Conservation (phyloP, 2,888 invertebrate species). For the Luperina nickerlii region DNA sequence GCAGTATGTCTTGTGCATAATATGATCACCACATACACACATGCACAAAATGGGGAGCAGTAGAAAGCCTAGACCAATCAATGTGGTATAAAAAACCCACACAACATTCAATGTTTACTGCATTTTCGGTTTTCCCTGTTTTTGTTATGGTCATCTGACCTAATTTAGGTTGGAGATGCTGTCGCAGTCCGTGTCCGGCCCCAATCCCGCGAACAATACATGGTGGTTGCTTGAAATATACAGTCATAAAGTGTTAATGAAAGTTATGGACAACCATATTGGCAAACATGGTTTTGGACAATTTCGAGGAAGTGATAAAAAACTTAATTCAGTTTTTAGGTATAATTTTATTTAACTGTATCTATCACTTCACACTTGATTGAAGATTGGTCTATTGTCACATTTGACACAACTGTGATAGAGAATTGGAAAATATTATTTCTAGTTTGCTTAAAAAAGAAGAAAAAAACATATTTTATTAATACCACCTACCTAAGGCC, state of each 20-base stretch:
- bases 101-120: neutral
- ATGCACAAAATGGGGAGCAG: neutral
- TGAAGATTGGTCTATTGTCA: neutral
- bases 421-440: neutral
- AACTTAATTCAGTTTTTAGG: conserved; percentile 15
- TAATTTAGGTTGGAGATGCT: neutral
- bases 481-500: too few species aligned
- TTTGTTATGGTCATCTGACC: conserved; percentile 18
- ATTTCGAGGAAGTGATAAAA: neutral
- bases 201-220: conserved; percentile 11
- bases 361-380: neutral
- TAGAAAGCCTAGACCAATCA: neutral
- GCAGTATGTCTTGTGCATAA: neutral
- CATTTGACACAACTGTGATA: neutral
- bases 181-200: conserved; percentile 9
- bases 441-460: neutral
- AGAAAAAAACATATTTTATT: neutral
- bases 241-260: neutral
- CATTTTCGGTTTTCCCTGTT: neutral
- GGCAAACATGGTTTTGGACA: neutral
- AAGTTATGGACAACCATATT: neutral
- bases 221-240: neutral
- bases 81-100: neutral
- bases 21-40: neutral
- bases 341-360: conserved; percentile 26